These are phyloP conservation scores for Pangasius sanitwongsei DNA, from an alignment of 2,797 vertebrate species.

Conservation along the genomic window DNA sequence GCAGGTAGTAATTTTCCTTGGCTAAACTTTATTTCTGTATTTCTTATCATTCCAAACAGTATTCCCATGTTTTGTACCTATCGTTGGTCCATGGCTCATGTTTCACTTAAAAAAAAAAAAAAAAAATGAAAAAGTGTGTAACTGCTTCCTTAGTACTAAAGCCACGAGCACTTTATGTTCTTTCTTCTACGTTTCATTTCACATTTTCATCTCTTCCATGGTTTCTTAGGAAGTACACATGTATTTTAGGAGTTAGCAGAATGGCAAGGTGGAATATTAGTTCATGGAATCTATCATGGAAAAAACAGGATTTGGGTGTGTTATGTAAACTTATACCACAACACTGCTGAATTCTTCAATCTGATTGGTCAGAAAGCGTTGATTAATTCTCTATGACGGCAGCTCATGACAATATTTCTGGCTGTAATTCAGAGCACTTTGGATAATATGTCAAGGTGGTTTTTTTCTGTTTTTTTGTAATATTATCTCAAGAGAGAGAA, in stretches of 20 bases:
- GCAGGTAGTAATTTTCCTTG: not conserved
- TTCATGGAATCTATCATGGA: not conserved
- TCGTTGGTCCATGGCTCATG: not conserved
- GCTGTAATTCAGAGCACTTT: not conserved
- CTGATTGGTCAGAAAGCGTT: not conserved
- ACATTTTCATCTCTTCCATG: not conserved
- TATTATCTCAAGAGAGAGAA: not conserved
- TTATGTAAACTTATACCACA: not conserved
- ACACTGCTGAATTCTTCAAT: not conserved
- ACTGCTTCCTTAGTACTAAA: not conserved
- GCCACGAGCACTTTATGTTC: not conserved
- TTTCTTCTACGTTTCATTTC: not conserved
- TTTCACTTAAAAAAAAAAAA: not conserved
- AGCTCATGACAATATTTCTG: not conserved
- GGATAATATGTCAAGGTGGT: not conserved
- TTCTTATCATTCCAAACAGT: not conserved
- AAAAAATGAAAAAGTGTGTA: not conserved
- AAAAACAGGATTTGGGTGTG: not conserved
- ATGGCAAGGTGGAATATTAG: not conserved
- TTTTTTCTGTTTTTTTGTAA: not conserved
- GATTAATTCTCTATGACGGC: not conserved
- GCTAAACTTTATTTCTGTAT: not conserved
- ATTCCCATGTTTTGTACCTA: not conserved
- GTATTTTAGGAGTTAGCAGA: not conserved
- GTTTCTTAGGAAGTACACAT: not conserved